phyloP scores from a whole-genome alignment of 2,888 invertebrate species.

The Pristionchus fissidentatus region DNA sequence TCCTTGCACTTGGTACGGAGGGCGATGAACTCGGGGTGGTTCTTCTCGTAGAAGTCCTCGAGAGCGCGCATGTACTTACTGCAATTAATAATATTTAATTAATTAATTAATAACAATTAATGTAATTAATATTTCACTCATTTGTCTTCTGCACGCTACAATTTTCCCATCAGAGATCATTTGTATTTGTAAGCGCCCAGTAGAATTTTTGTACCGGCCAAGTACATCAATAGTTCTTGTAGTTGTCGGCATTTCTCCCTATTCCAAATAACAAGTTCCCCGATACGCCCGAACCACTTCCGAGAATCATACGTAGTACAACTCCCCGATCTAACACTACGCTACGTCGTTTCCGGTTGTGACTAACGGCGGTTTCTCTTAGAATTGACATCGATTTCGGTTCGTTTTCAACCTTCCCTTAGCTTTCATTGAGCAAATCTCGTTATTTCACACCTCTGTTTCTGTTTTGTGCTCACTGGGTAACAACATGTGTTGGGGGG shows the following conservation, averaged over 20 bases:
- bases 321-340: too few species aligned
- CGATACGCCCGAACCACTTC: too few species aligned
- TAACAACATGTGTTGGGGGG: background rate
- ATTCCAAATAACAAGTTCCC: too few species aligned
- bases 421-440: background rate
- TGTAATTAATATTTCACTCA: background rate
- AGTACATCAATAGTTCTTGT: too few species aligned
- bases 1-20: conserved; percentile 93
- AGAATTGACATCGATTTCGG: background rate
- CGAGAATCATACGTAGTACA: too few species aligned
- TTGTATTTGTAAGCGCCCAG: background rate
- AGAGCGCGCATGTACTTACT: conserved; percentile 98
- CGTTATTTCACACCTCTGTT: background rate
- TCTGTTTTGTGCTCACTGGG: background rate
- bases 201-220: too few species aligned
- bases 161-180: background rate
- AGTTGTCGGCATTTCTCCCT: too few species aligned
- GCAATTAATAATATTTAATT: conserved; percentile 29
- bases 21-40: conserved; percentile 95
- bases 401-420: background rate
- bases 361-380: background rate
- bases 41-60: conserved; percentile 99
- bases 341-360: too few species aligned
- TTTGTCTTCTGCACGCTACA: background rate
- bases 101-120: background rate